Conservation (phyloP, 2,113 vertebrate species). For the Gnathonemus echidnorhynchus region DNA sequence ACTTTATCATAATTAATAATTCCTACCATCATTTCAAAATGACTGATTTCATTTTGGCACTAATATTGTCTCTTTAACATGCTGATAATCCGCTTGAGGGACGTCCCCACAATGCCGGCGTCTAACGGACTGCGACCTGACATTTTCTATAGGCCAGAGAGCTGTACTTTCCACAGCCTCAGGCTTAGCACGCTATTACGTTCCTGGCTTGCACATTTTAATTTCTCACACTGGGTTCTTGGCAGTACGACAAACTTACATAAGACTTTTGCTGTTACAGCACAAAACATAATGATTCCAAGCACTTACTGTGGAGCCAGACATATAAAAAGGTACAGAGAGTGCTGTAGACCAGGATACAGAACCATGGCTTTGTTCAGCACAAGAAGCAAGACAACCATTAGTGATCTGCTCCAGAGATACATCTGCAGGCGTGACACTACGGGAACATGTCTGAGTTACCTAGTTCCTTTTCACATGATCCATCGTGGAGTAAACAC, state of each 20-base stretch:
- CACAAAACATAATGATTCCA: background rate
- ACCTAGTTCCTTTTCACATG: background rate
- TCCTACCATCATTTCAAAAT: background rate
- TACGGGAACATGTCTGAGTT: background rate
- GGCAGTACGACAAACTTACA: slow-evolving; percentile 5
- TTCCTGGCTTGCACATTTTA: background rate
- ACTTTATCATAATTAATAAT: background rate
- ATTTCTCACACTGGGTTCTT: background rate
- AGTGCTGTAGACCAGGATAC: background rate
- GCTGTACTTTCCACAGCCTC: background rate
- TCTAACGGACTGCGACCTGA: background rate
- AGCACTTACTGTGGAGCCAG: background rate
- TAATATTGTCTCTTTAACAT: background rate
- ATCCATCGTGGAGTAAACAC: background rate
- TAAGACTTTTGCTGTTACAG: slow-evolving; percentile 6
- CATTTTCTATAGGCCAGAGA: background rate
- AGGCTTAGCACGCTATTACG: background rate
- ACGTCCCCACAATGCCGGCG: background rate
- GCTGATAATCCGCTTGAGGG: background rate
- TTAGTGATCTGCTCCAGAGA: background rate
- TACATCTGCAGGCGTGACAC: background rate
- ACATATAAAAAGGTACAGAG: background rate
- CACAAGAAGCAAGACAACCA: background rate
- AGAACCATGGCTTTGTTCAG: background rate
- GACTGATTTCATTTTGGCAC: background rate